Base-by-base conservation (phyloP, 2,888 invertebrate genomes). In the Dasypogon diadema region DNA sequence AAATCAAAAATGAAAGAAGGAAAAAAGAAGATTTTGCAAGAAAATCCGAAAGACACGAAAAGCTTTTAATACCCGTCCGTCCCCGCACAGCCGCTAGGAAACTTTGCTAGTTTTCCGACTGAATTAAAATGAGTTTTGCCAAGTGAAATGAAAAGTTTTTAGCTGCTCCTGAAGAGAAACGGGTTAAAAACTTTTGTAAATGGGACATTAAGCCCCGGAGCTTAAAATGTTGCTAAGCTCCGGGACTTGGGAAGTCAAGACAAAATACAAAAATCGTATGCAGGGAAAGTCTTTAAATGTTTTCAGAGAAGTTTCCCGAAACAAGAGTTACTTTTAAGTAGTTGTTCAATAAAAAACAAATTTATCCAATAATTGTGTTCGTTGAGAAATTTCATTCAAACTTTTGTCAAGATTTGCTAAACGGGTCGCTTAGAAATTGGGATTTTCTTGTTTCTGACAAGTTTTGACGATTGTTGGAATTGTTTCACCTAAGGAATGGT, bases 141-240 rank as follows among this genome's bases (percentile, higher is more conserved):
- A 51, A 51, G 51, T 51, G 51, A 51, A 51, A 51, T 51, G 51
- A 51, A 51, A 51, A 51, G 51, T 51, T 51, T 30, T 51, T 51
- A n/a, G 21, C 51, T 51, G n/a, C 51, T 16, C 21, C 51, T 21
- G 21, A 51, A 51, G 51, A 51, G 51, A 51, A 51, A 21, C 51
- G 51, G 51, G 51, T 51, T 51, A 51, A 16, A 51, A 51, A 51
- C 51, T 51, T 51, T 51, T 51, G 16, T 51, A 51, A 51, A 51
- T 51, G 51, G 51, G 51, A 51, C 51, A 51, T 51, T 51, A 51
- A 51, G 16, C 51, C 51, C 51, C 51, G 18, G 2, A 51, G 51
- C 51, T 51, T 51, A 51, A 51, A 51, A 51, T 51, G 51, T 51
- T 51, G 51, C 21, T 51, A 51, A 51, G 51, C 51, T 51, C 18